Conservation (phyloP, 2,113 vertebrate species). For the Syngnathus typhle region DNA sequence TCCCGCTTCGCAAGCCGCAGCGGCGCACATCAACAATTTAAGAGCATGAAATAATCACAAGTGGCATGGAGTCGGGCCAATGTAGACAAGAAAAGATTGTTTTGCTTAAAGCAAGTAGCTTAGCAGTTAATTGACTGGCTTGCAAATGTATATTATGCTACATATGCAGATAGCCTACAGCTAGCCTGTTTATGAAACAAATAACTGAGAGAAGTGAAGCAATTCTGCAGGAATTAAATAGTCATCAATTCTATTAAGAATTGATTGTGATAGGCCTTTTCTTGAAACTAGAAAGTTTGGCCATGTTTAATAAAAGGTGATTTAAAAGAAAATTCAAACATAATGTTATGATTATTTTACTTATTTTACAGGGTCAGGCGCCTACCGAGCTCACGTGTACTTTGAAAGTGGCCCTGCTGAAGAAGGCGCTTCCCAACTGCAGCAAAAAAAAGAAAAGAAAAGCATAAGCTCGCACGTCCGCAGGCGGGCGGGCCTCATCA, state of each 20-base stretch:
- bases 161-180: background rate
- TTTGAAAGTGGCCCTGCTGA: conserved; percentile 29
- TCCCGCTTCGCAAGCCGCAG: conserved; percentile 19
- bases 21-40: conserved; percentile 65
- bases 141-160: background rate
- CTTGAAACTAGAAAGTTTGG: too few species aligned
- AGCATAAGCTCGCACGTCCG: conserved; percentile 44
- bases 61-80: conserved; percentile 49
- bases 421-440: conserved; percentile 31
- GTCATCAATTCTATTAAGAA: too few species aligned
- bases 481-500: conserved; percentile 24
- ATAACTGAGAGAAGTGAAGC: background rate
- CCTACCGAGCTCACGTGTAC: conserved; percentile 60
- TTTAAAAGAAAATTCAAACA: too few species aligned
- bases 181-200: conserved; percentile 17
- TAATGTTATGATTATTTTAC: too few species aligned
- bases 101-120: conserved; percentile 28
- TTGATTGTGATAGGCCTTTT: too few species aligned
- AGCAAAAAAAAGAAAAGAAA: conserved; percentile 11
- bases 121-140: background rate
- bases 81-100: conserved; percentile 50
- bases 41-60: conserved; percentile 69
- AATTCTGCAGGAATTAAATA: too few species aligned
- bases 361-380: too few species aligned
- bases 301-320: too few species aligned